Evolutionary conservation across 1,140 invertebrate genomes (phyloP).

Genomic region (Zophobas atratus): DNA sequence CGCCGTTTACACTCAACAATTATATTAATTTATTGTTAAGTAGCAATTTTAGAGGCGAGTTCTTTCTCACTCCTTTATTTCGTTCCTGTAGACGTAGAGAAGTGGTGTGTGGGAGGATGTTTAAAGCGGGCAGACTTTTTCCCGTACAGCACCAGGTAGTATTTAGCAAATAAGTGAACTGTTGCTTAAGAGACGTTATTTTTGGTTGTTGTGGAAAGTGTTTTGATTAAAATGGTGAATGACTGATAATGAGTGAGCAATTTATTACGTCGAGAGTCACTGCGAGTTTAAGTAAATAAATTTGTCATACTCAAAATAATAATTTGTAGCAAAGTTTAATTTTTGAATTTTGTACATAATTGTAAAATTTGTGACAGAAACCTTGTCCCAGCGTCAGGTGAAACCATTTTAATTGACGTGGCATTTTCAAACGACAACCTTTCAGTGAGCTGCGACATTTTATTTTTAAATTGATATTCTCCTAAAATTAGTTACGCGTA

Average conservation of each 20-base stretch:
- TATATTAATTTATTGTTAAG: constrained; percentile 34
- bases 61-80: constrained; percentile 13
- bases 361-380: too few species aligned
- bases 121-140: constrained; percentile 17
- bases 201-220: neutral
- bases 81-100: neutral
- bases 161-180: neutral
- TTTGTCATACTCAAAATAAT: too few species aligned
- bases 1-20: constrained; percentile 22
- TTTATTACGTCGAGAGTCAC: too few species aligned
- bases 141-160: constrained; percentile 11
- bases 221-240: constrained; percentile 18
- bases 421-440: too few species aligned
- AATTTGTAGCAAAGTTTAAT: too few species aligned
- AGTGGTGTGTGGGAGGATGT: constrained; percentile 12
- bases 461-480: too few species aligned
- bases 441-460: too few species aligned
- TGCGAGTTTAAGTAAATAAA: too few species aligned
- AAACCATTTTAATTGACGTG: too few species aligned
- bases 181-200: neutral
- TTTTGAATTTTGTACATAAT: too few species aligned
- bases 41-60: constrained; percentile 8
- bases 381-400: too few species aligned
- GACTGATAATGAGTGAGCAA: neutral
- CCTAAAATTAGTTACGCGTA: too few species aligned